Evolutionary conservation across 2,888 invertebrate genomes (phyloP), one percentile per base, ranked within the genome.

Genomic region (Phasia obesa): DNA sequence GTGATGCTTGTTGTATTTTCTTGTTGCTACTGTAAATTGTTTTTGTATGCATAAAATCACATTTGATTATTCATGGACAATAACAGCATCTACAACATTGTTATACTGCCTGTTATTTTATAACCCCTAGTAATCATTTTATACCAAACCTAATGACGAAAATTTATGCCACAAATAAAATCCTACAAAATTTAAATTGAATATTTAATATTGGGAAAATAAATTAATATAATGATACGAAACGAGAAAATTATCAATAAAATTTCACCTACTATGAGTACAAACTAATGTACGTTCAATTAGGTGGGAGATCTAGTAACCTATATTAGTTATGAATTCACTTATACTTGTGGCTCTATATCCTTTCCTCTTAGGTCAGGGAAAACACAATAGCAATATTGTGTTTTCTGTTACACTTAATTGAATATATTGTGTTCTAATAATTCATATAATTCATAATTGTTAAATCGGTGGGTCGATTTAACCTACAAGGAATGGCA

Each of bases 11-110:
- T 38, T 71, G 3, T 44, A n/a, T 23, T 21, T 59, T 71, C 15
- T 17, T 71, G 31, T 21, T 35, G 47, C 11, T 57, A 35, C 5
- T 59, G 19, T n/a, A 57, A 73, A 49, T 74, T 64, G 55, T 65
- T 75, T 62, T 70, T 81, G 75, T 35, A 59, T 81, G 44, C 57
- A 81, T 65, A 75, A 74, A 75, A 75, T 81, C 65, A 75, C 70
- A 81, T 75, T 75, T 70, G 62, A 47, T 77, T 70, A 70, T 27
- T 77, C 62, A 77, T 67, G 47, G 25, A 23, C 23, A 67, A 49
- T 23, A 19, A 49, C 59, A 69, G 38, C 42, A 55, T 35, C 15
- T 38, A 57, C 31, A 57, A 44, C 19, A 57, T 7, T 17, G 21
- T 44, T 31, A 70, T 57, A 4, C 21, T 70, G 57, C 35, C 3